These are phyloP conservation scores for Gnathonemus longibarbis DNA, from an alignment of 2,113 vertebrate species.

Conservation along the genomic window DNA sequence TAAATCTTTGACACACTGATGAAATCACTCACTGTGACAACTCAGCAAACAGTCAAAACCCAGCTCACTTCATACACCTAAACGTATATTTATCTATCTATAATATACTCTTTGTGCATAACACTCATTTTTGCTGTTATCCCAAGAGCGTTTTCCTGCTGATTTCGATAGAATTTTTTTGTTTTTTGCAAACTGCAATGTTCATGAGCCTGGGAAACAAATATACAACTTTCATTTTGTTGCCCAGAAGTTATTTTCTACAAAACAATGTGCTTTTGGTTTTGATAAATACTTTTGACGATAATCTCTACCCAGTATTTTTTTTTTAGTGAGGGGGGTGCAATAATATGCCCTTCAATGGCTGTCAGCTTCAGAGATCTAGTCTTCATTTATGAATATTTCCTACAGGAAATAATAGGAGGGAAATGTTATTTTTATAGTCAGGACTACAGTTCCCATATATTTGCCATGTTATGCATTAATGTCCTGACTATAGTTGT, in stretches of 20 bases:
- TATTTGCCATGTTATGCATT: not conserved
- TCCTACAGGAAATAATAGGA: not conserved
- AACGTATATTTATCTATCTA: not conserved
- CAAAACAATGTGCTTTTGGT: constrained; percentile 9
- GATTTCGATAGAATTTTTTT: too few relatives aligned
- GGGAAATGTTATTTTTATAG: not conserved
- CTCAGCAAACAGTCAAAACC: not conserved
- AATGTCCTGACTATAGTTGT: not conserved
- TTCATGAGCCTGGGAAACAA: not conserved
- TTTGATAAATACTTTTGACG: not conserved
- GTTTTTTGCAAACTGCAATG: not conserved
- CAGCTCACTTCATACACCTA: not conserved
- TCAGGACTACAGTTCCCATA: not conserved
- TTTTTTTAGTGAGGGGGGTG: not conserved
- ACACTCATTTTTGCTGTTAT: not conserved
- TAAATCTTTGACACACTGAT: not conserved
- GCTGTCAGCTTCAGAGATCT: not conserved
- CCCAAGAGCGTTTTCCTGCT: not conserved
- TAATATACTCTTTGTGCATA: not conserved
- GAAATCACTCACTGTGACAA: not conserved
- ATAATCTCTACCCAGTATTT: not conserved
- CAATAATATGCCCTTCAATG: not conserved
- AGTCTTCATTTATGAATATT: not conserved
- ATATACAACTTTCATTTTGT: not conserved
- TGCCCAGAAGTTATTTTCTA: not conserved